Base-by-base conservation (phyloP, 2,888 invertebrate species). In the Apodemia mormo region DNA sequence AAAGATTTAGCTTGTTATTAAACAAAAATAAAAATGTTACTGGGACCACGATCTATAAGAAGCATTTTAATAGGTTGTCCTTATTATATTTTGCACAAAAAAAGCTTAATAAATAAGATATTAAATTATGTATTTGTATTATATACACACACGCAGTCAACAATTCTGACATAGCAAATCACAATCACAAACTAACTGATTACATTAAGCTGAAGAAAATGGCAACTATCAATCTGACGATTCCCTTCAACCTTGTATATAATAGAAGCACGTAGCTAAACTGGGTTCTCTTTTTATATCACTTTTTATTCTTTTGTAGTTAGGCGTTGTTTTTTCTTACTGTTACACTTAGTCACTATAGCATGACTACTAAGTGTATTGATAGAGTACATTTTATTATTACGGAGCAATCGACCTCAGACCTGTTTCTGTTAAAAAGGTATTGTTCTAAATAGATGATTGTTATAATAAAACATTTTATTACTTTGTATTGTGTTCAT, bases 181-280 rank as follows among this genome's bases (percentile, higher is more conserved):
- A 67, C 54, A 67, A 73, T 58, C 68, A 71, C 70, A 70, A 66
- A 72, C 72, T 71, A 66, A 75, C 72, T 77, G 64, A 76, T 73
- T 45, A 75, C 71, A 74, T 68, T 67, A 14, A 22, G 29, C 2
- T 10, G 8, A 10, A 45, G 10, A 73, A 78, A 76, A 80, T 82
- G 85, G 83, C 83, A 77, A 80, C 82, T 83, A 85, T 82, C 82
- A 81, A 84, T 79, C 72, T 74, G 71, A 78, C 79, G 74, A 78
- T 78, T 80, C 79, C 82, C 81, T 84, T 84, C 75, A 82, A 81
- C 80, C 79, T 82, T 83, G 79, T 80, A 77, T 78, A 73, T 73
- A 79, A 82, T 83, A 83, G 80, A 82, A 81, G 82, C 85, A 86
- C 85, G 83, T 86, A 85, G 78, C 40, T 74, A 70, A 76, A 78